Evolutionary conservation across 2,113 vertebrate genomes (phyloP).

Genomic region (Gavialis gangeticus): DNA sequence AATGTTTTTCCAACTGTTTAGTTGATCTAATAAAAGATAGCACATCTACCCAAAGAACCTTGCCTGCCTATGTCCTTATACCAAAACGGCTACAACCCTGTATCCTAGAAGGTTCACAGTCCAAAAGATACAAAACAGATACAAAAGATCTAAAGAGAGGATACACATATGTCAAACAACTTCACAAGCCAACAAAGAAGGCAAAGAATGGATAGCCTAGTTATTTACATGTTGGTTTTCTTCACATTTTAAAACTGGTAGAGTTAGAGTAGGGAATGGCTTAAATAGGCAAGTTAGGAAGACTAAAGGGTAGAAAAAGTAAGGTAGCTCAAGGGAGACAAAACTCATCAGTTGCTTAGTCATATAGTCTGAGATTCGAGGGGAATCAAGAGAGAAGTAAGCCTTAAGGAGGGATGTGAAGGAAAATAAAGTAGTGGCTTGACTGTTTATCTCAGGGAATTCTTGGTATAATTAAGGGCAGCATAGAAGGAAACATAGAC

Average conservation of each 20-base stretch:
- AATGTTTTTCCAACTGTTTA: no score
- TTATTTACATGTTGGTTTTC: slow-evolving; percentile 19
- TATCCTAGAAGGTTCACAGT: not conserved
- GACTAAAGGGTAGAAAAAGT: not conserved
- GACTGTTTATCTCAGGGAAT: slow-evolving; percentile 45
- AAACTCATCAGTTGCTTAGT: not conserved
- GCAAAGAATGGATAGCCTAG: not conserved
- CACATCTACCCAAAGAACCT: no score
- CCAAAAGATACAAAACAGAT: slow-evolving; percentile 13
- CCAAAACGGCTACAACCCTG: not conserved
- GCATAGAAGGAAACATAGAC: slow-evolving; percentile 1
- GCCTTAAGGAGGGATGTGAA: not conserved
- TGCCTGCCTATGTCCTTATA: no score
- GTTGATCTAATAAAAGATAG: no score
- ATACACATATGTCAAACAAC: slow-evolving; percentile 33
- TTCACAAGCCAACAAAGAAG: not conserved
- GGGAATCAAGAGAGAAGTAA: not conserved
- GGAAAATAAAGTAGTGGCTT: not conserved
- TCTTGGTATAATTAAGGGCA: slow-evolving; percentile 3
- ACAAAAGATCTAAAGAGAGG: not conserved
- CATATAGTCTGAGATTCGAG: slow-evolving; percentile 9
- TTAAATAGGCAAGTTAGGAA: not conserved
- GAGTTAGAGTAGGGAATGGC: slow-evolving; percentile 27
- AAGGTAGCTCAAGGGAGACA: not conserved
- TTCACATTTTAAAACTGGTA: slow-evolving; percentile 36